A percentile compares a stretch with the other conserved stretches of the same genome.
Conservation (phyloP, 2,888 invertebrate genomes). For the Biston betularia region DNA sequence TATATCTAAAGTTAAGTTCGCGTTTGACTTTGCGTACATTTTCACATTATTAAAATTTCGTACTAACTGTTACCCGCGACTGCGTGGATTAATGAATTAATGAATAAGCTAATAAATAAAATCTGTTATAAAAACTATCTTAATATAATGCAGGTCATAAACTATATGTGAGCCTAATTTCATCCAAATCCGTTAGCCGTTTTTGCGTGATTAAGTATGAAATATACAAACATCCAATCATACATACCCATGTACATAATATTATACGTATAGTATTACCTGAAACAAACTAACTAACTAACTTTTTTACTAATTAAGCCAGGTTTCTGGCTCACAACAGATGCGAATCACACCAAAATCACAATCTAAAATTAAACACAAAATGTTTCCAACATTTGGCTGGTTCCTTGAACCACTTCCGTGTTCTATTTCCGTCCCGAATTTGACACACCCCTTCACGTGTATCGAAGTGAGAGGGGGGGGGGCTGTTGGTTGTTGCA, state of each 20-base stretch:
- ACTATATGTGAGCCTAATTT: no score
- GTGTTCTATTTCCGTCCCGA: constrained; percentile 40
- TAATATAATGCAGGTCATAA: no score
- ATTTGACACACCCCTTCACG: constrained; percentile 49
- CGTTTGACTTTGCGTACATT: constrained; percentile 5
- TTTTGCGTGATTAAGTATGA: no score
- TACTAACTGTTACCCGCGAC: no score
- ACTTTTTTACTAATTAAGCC: not conserved
- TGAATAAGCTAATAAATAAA: no score
- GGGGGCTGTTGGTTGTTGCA: constrained; percentile 49
- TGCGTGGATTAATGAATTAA: no score
- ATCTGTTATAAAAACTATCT: no score
- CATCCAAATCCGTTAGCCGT: no score
- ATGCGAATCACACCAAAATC: constrained; percentile 7
- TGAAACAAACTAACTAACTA: not conserved
- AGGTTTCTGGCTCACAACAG: constrained; percentile 1
- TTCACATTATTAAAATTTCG: no score
- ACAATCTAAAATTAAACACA: constrained; percentile 29
- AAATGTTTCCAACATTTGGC: constrained; percentile 25
- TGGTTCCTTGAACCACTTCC: constrained; percentile 28
- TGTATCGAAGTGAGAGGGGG: constrained; percentile 49
- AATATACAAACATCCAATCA: no score
- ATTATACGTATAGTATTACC: no score
- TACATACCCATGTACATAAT: no score
- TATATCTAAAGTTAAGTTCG: not conserved